These are phyloP conservation scores for Scaptomyza montana DNA, from an alignment of 1,140 invertebrate genomes.

Conservation along the genomic window DNA sequence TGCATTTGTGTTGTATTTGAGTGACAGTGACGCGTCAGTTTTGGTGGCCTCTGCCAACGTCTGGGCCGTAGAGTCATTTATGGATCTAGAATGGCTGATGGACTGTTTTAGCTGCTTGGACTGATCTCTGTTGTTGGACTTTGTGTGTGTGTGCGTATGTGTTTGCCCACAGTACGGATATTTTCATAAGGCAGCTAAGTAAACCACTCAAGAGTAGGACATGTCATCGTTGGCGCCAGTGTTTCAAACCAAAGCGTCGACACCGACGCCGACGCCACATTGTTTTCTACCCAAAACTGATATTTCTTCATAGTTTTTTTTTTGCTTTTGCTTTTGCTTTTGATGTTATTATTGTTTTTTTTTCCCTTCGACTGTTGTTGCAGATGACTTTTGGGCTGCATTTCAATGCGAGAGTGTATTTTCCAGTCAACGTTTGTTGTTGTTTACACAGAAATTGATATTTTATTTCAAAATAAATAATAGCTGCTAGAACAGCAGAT, in stretches of 20 bases:
- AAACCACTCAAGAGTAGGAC: slow-evolving; percentile 83
- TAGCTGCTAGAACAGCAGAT: slow-evolving; percentile 46
- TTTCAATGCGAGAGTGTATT: too few relatives aligned
- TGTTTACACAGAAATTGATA: slow-evolving; percentile 84
- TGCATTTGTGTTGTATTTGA: slow-evolving; percentile 36
- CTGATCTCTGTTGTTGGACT: slow-evolving; percentile 27
- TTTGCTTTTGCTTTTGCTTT: background rate
- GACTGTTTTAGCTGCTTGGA: slow-evolving; percentile 24
- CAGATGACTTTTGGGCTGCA: slow-evolving; percentile 51
- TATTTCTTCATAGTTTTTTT: slow-evolving; percentile 15
- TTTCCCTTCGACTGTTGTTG: slow-evolving; percentile 31
- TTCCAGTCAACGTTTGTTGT: slow-evolving; percentile 48
- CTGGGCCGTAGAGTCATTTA: slow-evolving; percentile 29
- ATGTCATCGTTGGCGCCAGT: slow-evolving; percentile 83
- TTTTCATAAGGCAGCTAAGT: slow-evolving; percentile 84
- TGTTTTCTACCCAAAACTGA: background rate
- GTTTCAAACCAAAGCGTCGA: slow-evolving; percentile 47
- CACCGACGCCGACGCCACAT: background rate
- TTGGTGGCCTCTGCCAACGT: slow-evolving; percentile 41
- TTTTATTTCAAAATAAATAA: slow-evolving; percentile 82
- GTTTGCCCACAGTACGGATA: slow-evolving; percentile 80
- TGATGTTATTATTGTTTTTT: slow-evolving; percentile 27
- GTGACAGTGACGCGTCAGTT: slow-evolving; percentile 83
- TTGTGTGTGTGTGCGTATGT: slow-evolving; percentile 43
- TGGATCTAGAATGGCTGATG: slow-evolving; percentile 35